These are phyloP conservation scores for Bombus confusus DNA, from an alignment of 1,140 invertebrate genomes.

Conservation along the genomic window DNA sequence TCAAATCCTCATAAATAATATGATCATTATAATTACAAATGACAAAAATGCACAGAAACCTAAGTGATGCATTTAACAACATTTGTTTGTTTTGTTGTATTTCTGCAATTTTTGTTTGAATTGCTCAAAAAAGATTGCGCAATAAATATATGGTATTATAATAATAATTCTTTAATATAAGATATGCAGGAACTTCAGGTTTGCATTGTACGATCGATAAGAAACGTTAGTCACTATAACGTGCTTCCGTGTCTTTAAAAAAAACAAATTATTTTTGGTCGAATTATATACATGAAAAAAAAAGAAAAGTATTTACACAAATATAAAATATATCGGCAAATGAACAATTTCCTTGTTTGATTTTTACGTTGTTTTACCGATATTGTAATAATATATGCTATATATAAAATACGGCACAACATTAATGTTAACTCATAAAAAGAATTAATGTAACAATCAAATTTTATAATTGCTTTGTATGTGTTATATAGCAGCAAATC, in stretches of 20 bases:
- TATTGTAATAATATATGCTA: not conserved
- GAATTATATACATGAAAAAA: not conserved
- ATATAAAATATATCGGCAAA: not conserved
- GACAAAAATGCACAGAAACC: not conserved
- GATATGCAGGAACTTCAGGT: not conserved
- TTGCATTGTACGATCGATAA: not conserved
- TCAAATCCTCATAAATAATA: constrained; percentile 25
- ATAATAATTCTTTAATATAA: not conserved
- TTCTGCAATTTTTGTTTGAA: not conserved
- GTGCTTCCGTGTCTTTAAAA: constrained; percentile 1
- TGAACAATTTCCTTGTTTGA: constrained; percentile 8
- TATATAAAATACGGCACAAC: not conserved
- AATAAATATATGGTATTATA: not conserved
- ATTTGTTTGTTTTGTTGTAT: not conserved
- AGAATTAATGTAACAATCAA: not conserved
- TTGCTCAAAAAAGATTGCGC: not conserved
- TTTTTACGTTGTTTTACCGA: not conserved
- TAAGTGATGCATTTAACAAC: not conserved
- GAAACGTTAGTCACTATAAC: constrained; percentile 25
- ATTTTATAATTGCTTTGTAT: constrained; percentile 21
- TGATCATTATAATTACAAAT: constrained; percentile 20
- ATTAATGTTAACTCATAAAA: not conserved
- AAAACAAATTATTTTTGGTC: not conserved
- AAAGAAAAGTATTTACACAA: not conserved
- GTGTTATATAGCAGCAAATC: constrained; percentile 39